These are phyloP conservation scores for Podotricha telesiphe DNA, from an alignment of 2,888 invertebrate genomes.

Conservation along the genomic window DNA sequence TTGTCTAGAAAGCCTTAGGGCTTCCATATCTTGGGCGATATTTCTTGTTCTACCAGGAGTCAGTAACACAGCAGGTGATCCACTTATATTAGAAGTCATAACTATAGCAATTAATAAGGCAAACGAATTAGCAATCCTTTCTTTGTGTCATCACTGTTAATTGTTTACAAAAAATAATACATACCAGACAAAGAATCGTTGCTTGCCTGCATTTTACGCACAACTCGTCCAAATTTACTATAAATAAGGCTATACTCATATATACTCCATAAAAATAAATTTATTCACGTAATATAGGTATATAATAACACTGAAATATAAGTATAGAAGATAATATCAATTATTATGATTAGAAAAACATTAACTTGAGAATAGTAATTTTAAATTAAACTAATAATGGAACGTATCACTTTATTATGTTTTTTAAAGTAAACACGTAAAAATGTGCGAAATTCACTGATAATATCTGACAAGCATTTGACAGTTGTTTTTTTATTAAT, in stretches of 20 bases:
- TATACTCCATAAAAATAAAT: conserved; percentile 38
- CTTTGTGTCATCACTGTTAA: conserved; percentile 1
- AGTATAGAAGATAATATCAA: conserved; percentile 11
- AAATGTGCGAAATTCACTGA: conserved; percentile 32
- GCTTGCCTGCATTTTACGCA: conserved; percentile 69
- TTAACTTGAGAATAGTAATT: neutral
- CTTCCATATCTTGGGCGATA: conserved; percentile 93
- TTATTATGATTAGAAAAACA: neutral
- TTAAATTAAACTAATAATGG: neutral
- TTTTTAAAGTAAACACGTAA: conserved; percentile 22
- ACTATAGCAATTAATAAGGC: conserved; percentile 55
- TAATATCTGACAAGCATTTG: conserved; percentile 26
- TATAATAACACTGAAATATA: conserved; percentile 7
- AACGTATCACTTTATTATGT: conserved; percentile 14
- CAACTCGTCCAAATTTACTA: conserved; percentile 41
- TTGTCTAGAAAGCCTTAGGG: conserved; percentile 90
- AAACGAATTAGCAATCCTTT: conserved; percentile 34
- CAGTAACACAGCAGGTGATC: conserved; percentile 85
- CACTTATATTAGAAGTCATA: conserved; percentile 62
- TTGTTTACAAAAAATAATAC: conserved; percentile 41
- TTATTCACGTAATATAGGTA: conserved; percentile 5
- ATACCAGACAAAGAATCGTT: conserved; percentile 73
- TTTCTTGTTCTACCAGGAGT: conserved; percentile 90
- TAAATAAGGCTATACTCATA: conserved; percentile 36
- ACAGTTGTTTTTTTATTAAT: conserved; percentile 17